phyloP scores from a whole-genome alignment of 2,113 vertebrate genomes.

The Egretta garzetta region DNA sequence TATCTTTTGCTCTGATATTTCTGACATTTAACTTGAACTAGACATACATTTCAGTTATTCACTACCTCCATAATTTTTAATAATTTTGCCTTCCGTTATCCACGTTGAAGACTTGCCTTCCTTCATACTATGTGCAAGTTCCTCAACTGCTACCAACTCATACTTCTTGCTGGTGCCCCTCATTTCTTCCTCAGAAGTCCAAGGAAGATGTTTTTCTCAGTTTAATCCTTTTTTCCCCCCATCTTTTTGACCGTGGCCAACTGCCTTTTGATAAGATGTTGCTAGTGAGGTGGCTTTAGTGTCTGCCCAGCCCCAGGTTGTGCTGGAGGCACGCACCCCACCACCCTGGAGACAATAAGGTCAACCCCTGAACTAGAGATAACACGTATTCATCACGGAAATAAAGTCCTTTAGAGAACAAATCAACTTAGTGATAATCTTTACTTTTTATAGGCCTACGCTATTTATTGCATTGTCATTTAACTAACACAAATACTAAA shows the following conservation, averaged over 20 bases:
- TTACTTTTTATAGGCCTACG: background rate
- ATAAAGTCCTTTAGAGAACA: background rate
- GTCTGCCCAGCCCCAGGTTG: accelerated
- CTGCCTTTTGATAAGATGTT: background rate
- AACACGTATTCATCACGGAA: background rate
- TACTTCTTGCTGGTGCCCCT: background rate
- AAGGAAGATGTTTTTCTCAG: background rate
- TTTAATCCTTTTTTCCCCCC: background rate
- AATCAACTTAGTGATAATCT: background rate
- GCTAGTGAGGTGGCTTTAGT: background rate
- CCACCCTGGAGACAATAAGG: background rate
- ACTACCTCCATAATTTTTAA: background rate
- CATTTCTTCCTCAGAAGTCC: background rate
- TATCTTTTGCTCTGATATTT: background rate
- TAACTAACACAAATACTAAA: background rate
- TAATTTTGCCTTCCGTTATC: background rate
- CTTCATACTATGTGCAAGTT: background rate
- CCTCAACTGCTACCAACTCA: background rate
- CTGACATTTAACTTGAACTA: background rate
- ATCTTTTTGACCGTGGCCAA: background rate
- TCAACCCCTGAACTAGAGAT: background rate
- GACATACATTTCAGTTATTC: background rate
- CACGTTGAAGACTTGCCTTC: background rate
- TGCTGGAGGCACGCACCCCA: accelerated
- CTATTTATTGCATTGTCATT: background rate